A percentile compares a stretch with the other conserved stretches of the same genome.
Evolutionary conservation across 2,888 invertebrate species (phyloP).

Genomic region (Pilophorus perplexus): DNA sequence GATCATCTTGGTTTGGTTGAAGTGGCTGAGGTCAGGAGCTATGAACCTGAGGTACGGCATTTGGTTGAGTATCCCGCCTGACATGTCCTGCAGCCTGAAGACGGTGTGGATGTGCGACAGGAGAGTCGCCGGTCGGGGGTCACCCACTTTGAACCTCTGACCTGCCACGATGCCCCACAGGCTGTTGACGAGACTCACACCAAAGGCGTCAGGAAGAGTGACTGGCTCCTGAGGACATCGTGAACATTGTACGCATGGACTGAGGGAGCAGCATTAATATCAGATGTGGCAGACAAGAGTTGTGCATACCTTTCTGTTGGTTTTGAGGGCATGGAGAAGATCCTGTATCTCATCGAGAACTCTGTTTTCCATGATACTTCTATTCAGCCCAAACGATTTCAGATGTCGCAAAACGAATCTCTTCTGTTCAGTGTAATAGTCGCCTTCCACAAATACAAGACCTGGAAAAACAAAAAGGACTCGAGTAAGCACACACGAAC

Average conservation of each 20-base stretch:
- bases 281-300: neutral
- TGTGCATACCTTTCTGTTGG: constrained; percentile 6
- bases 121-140: constrained; percentile 58
- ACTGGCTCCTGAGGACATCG: constrained; percentile 54
- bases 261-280: too few species aligned
- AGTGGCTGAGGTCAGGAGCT: constrained; percentile 64
- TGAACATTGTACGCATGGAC: too few species aligned
- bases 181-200: constrained; percentile 64
- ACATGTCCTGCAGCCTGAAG: constrained; percentile 63
- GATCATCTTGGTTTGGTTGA: constrained; percentile 51
- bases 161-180: constrained; percentile 67
- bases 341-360: constrained; percentile 60
- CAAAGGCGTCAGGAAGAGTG: constrained; percentile 58
- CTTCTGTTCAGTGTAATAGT: constrained; percentile 64
- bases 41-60: constrained; percentile 63
- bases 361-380: constrained; percentile 60
- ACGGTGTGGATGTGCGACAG: constrained; percentile 61
- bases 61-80: constrained; percentile 68
- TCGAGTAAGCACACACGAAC: neutral
- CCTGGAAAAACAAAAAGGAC: constrained; percentile 51
- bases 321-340: constrained; percentile 55
- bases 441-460: constrained; percentile 67
- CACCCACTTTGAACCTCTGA: constrained; percentile 56
- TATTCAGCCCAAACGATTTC: constrained; percentile 63
- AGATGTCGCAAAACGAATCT: constrained; percentile 66